phyloP scores from a whole-genome alignment of 2,888 invertebrate genomes.

The Candidula unifasciata region DNA sequence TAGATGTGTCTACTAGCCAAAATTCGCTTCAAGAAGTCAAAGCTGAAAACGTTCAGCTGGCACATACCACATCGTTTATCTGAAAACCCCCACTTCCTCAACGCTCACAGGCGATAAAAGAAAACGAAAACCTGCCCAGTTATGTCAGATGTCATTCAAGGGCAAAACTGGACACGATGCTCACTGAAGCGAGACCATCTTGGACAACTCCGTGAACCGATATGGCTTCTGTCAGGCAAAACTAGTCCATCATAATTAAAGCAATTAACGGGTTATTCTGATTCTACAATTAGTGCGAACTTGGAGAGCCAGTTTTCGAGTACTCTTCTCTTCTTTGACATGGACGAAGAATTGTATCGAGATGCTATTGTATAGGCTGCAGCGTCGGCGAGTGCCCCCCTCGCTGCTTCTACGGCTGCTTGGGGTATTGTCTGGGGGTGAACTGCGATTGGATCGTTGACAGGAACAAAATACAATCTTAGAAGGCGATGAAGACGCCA shows the following conservation, averaged over 20 bases:
- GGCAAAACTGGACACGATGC: background rate
- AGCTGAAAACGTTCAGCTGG: too few relatives aligned
- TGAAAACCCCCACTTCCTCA: background rate
- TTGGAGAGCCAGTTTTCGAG: conserved; percentile 20
- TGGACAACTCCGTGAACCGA: conserved; percentile 19
- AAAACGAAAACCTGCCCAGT: background rate
- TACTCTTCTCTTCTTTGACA: conserved; percentile 3
- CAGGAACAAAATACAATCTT: background rate
- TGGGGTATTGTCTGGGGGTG: background rate
- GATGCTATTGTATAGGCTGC: conserved; percentile 7
- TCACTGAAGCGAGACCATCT: background rate
- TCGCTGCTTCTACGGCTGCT: background rate
- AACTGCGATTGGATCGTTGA: conserved; percentile 9
- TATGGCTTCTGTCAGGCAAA: conserved; percentile 47
- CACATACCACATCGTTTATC: background rate
- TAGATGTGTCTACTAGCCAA: too few relatives aligned
- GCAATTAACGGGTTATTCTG: conserved; percentile 47
- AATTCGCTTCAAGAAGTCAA: too few relatives aligned
- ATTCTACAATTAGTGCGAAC: conserved; percentile 47
- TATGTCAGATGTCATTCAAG: background rate
- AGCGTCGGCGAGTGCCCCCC: background rate
- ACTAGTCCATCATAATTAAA: conserved; percentile 41
- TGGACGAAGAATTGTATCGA: conserved; percentile 4
- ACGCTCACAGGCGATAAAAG: background rate
- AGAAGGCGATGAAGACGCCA: conserved; percentile 12